Conservation (phyloP, 2,797 vertebrate species). For the Esox masquinongy region DNA sequence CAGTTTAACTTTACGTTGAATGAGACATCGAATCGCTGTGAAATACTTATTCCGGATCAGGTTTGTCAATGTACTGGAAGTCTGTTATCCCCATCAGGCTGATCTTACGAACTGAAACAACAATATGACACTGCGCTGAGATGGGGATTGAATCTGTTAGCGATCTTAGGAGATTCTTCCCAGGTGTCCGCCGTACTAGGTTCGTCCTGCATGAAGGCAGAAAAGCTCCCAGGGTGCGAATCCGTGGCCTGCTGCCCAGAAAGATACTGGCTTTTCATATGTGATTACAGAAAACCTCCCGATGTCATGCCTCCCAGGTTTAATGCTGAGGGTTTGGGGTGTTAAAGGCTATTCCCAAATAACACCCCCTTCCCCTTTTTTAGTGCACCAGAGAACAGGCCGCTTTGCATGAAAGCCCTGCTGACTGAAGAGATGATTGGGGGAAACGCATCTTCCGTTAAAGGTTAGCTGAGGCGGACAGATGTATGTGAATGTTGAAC, state of each 20-base stretch:
- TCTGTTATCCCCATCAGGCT: too few relatives aligned
- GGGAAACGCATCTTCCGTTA: not conserved
- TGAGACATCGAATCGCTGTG: not conserved
- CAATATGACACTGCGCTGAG: too few relatives aligned
- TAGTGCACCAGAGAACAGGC: not conserved
- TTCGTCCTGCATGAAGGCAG: not conserved
- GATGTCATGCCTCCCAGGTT: not conserved
- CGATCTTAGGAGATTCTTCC: too few relatives aligned
- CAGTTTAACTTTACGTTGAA: not conserved
- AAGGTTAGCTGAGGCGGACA: not conserved
- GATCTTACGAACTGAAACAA: too few relatives aligned
- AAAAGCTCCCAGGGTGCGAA: not conserved
- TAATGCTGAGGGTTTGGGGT: not conserved
- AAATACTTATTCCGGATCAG: not conserved
- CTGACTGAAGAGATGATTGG: not conserved
- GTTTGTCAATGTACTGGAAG: not conserved
- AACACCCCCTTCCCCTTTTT: not conserved
- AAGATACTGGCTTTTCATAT: not conserved
- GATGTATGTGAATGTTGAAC: not conserved
- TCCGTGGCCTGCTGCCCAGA: slow-evolving; percentile 12
- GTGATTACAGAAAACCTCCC: slow-evolving; percentile 7
- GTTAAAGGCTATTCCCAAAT: not conserved
- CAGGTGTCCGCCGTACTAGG: not conserved
- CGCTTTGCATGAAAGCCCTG: not conserved
- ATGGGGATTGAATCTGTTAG: too few relatives aligned